Conservation (phyloP, 2,797 vertebrate genomes). For the Thaleichthys pacificus region DNA sequence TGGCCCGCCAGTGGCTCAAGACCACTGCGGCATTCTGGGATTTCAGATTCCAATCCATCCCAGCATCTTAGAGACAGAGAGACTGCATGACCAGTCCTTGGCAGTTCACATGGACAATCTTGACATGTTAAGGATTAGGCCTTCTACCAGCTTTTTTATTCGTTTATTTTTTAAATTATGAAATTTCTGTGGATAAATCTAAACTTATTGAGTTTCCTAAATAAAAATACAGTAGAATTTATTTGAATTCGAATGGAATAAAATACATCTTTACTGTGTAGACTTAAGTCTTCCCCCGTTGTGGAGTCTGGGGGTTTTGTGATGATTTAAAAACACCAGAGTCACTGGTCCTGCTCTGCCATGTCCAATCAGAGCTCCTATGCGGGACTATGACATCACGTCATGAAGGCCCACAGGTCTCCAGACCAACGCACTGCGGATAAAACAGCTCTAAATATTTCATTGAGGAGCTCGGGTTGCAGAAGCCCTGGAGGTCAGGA, state of each 20-base stretch:
- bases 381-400: slow-evolving; percentile 65
- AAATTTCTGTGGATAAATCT: too few relatives aligned
- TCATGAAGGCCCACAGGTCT: slow-evolving; percentile 68
- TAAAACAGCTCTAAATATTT: slow-evolving; percentile 81
- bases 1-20: background rate
- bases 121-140: too few relatives aligned
- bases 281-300: slow-evolving; percentile 25
- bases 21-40: slow-evolving; percentile 10
- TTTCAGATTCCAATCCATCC: background rate
- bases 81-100: background rate
- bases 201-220: background rate
- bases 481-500: slow-evolving; percentile 73
- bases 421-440: slow-evolving; percentile 80
- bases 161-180: background rate
- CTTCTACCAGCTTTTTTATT: background rate
- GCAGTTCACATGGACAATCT: background rate
- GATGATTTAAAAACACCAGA: slow-evolving; percentile 62
- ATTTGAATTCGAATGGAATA: background rate
- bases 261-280: too few relatives aligned
- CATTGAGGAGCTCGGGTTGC: slow-evolving; percentile 79
- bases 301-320: slow-evolving; percentile 60
- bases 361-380: slow-evolving; percentile 59
- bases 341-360: slow-evolving; percentile 59
- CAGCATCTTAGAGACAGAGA: background rate
- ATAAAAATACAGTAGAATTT: background rate